Evolutionary conservation across 2,113 vertebrate genomes (phyloP).

Genomic region (Peucedramus taeniatus): DNA sequence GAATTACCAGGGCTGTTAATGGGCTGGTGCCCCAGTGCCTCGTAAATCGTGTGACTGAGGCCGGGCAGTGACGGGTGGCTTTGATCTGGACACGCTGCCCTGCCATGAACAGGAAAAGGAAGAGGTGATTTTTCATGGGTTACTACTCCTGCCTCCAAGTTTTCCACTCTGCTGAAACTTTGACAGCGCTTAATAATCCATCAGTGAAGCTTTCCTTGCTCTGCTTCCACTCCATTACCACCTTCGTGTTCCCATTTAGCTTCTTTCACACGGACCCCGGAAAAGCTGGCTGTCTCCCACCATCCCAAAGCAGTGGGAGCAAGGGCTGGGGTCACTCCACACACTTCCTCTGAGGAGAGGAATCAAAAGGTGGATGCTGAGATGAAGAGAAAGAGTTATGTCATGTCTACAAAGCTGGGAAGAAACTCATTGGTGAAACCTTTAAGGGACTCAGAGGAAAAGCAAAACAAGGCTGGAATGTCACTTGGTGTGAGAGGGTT

Average conservation of each 20-base stretch:
- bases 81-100: constrained; percentile 78
- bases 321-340: neutral
- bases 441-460: neutral
- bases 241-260: constrained; percentile 38
- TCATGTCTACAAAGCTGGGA: neutral
- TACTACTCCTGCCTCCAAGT: constrained; percentile 67
- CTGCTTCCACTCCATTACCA: constrained; percentile 39
- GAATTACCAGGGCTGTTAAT: constrained; percentile 70
- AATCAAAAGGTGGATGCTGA: neutral
- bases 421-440: neutral
- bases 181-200: constrained; percentile 78
- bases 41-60: constrained; percentile 46
- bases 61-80: constrained; percentile 49
- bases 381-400: neutral
- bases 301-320: neutral
- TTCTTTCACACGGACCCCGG: constrained; percentile 46
- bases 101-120: constrained; percentile 76
- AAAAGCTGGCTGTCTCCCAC: neutral
- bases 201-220: constrained; percentile 47
- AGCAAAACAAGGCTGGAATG: neutral
- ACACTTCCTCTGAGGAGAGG: neutral
- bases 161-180: constrained; percentile 79
- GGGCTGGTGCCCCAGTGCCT: constrained; percentile 65
- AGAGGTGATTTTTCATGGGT: constrained; percentile 77
- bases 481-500: neutral